A percentile compares a stretch with the other conserved stretches of the same genome.
phyloP scores from a whole-genome alignment of 2,113 vertebrate species.

The Crypturellus undulatus region DNA sequence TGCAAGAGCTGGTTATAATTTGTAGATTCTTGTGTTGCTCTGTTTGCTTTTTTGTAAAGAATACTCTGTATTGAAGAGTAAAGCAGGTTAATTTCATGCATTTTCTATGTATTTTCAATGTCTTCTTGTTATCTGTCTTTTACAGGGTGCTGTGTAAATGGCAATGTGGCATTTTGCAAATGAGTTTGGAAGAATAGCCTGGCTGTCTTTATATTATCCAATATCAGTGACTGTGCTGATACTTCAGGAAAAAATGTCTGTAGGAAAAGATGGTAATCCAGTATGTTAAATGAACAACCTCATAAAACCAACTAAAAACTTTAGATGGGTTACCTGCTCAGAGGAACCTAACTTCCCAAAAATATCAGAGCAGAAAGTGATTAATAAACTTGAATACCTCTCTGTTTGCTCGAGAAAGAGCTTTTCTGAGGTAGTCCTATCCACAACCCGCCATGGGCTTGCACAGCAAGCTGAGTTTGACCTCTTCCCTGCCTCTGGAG shows the following conservation, averaged over 20 bases:
- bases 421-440: background rate
- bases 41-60: background rate
- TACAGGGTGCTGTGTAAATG: background rate
- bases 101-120: background rate
- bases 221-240: no score
- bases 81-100: background rate
- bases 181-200: background rate
- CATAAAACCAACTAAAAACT: background rate
- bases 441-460: background rate
- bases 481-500: background rate
- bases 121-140: background rate
- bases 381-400: background rate
- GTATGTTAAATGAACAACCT: fast-evolving
- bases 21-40: background rate
- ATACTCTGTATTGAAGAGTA: background rate
- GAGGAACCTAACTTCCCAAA: background rate
- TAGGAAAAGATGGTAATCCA: background rate
- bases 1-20: background rate
- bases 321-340: background rate
- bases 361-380: fast-evolving
- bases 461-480: no score
- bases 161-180: background rate
- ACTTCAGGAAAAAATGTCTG: background rate
- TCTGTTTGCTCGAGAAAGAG: background rate
- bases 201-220: background rate